Percentiles rank a stretch among this genome's conserved stretches.
phyloP scores from a whole-genome alignment of 2,797 vertebrate species.

The Chrysocyon brachyurus region DNA sequence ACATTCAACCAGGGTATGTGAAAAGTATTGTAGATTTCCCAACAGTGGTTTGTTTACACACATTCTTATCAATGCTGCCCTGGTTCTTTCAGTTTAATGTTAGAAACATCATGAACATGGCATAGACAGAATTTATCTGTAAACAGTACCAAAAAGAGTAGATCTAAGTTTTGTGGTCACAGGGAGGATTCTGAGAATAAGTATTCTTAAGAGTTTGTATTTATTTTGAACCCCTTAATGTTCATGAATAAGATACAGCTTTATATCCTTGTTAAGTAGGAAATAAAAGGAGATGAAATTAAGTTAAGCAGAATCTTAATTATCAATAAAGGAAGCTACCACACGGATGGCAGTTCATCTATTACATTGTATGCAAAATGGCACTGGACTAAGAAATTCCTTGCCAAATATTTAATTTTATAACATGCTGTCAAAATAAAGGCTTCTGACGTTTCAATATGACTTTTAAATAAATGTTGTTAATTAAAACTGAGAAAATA shows the following conservation, averaged over 20 bases:
- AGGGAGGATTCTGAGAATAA: neutral
- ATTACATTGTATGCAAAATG: neutral
- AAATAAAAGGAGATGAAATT: neutral
- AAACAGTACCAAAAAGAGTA: neutral
- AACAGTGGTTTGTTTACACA: neutral
- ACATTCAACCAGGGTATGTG: neutral
- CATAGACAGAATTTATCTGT: neutral
- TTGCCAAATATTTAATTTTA: slow-evolving; percentile 40
- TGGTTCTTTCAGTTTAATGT: neutral
- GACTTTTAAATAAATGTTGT: slow-evolving; percentile 31
- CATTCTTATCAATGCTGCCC: neutral
- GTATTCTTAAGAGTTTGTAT: neutral
- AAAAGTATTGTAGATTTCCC: neutral
- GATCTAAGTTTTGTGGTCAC: neutral
- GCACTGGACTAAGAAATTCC: neutral
- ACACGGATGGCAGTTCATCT: neutral
- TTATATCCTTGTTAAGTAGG: neutral
- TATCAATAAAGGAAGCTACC: neutral
- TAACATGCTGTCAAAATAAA: neutral
- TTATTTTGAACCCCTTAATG: neutral
- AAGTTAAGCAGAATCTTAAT: neutral
- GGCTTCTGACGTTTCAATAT: neutral
- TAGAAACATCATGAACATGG: neutral
- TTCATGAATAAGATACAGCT: neutral
- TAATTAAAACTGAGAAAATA: slow-evolving; percentile 28